Base-by-base conservation (phyloP, 2,113 vertebrate genomes). In the Hylia prasina region DNA sequence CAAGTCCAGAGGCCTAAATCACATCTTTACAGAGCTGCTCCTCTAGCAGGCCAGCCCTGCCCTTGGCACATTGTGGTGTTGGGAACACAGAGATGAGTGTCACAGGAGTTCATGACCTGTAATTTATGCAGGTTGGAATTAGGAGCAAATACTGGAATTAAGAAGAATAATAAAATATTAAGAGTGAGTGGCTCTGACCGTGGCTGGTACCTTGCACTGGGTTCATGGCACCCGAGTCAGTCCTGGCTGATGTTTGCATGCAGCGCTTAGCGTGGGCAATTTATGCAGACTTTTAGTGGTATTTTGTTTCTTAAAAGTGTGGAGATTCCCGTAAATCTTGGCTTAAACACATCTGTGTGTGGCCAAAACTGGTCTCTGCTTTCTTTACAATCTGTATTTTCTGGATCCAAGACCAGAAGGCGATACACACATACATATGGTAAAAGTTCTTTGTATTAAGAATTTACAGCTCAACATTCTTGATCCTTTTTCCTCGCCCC, bases 401-500 rank as follows among this genome's bases (percentile, higher is more conserved):
- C 72, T 90, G 42, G n/a, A 78, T 82, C 57, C 50, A 47, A 82
- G 60, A 44, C 71, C 30, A 90, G 71, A 90, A 85, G 54, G 31
- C 0, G 0, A 58, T 57, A 30, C 24, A 58, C 27, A 27, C 2
- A 0, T 42, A 33, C 40, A 19, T 71, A 70, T 42, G 60, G 85
- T 53, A 89, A 84, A 92, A 71, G 48, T 57, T 81, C 50, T 84
- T 83, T 78, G 18, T 60, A 35, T 60, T 60, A 68, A 51, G 60
- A 90, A 70, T 93, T 90, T 90, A 51, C 44, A 71, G 58, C 58
- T 94, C 56, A 90, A 15, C 64, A n/a, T 75, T 73, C 65, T 83
- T 88, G 33, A 21, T 95, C 44, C 42, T 58, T 93, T 95, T 92
- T 51, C 53, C 19, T n/a, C n/a, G n/a, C n/a, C n/a, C n/a, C n/a